Conservation (phyloP, 1,140 invertebrate genomes). For the Steinernema feltiae region DNA sequence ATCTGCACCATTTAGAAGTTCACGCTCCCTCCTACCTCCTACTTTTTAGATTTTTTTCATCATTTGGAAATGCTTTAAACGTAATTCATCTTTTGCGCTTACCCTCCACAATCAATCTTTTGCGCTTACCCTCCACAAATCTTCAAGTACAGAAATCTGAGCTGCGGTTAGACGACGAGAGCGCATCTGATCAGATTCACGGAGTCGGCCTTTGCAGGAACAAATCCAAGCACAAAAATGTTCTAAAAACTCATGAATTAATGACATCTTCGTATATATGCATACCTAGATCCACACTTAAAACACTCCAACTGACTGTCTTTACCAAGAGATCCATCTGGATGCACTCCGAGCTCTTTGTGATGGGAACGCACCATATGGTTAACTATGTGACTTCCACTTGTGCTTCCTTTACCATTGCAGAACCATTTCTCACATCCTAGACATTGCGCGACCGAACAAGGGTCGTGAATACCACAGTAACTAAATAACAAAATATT, state of each 20-base stretch:
- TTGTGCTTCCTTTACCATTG: constrained; percentile 93
- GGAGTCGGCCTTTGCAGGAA: constrained; percentile 96
- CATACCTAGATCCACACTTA: constrained; percentile 81
- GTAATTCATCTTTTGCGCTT: constrained; percentile 65
- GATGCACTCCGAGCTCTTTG: constrained; percentile 95
- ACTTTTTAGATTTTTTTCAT: too few relatives aligned
- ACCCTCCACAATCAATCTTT: too few relatives aligned
- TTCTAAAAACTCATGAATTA: constrained; percentile 58
- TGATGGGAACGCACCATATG: constrained; percentile 95
- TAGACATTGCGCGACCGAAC: constrained; percentile 95
- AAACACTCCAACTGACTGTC: constrained; percentile 97
- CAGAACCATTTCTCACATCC: constrained; percentile 99
- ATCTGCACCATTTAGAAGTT: too few relatives aligned
- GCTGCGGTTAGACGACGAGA: constrained; percentile 89
- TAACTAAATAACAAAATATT: too few relatives aligned
- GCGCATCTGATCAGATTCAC: constrained; percentile 87
- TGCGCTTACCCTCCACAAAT: constrained; percentile 84
- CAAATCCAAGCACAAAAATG: constrained; percentile 95
- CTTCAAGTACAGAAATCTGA: constrained; percentile 95
- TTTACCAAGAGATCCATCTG: constrained; percentile 90
- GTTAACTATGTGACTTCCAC: constrained; percentile 96
- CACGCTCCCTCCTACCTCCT: too few relatives aligned
- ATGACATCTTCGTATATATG: neutral
- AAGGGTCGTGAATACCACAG: constrained; percentile 95
- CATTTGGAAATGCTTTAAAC: constrained; percentile 90